phyloP scores from a whole-genome alignment of 2,113 vertebrate species.

The Clinocottus analis region DNA sequence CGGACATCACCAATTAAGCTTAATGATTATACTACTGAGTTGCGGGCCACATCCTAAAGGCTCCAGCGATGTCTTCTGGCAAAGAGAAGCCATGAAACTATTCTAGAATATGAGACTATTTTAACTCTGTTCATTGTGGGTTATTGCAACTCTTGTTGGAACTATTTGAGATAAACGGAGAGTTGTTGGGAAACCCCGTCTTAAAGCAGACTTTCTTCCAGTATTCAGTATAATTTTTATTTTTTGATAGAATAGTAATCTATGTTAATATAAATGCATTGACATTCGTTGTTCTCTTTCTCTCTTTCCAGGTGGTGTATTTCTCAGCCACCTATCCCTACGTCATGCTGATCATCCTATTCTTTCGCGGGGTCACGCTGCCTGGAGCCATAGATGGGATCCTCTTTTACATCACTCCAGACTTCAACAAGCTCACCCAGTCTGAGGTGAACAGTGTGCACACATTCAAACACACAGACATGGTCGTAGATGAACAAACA shows the following conservation, averaged over 20 bases:
- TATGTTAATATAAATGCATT: neutral
- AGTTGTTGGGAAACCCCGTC: conserved; percentile 1
- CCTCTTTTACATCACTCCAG: conserved; percentile 90
- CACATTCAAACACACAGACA: neutral
- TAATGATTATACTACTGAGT: conserved; percentile 63
- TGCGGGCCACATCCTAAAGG: conserved; percentile 17
- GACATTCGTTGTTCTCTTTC: neutral
- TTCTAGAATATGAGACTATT: conserved; percentile 2
- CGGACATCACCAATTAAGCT: conserved; percentile 70
- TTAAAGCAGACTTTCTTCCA: neutral
- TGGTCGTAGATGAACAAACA: neutral
- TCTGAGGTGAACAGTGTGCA: conserved; percentile 84
- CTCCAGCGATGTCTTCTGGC: conserved; percentile 11
- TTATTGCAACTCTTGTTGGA: neutral
- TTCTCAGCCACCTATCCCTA: conserved; percentile 95
- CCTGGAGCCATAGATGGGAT: conserved; percentile 91
- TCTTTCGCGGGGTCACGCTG: conserved; percentile 90
- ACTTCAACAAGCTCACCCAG: conserved; percentile 88
- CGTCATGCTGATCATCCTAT: conserved; percentile 92
- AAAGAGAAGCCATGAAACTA: conserved; percentile 35
- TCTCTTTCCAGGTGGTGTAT: conserved; percentile 87
- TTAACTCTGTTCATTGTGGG: conserved; percentile 1
- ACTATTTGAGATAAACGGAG: conserved; percentile 7
- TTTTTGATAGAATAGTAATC: neutral
- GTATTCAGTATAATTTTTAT: neutral